A percentile compares a stretch with the other conserved stretches of the same genome.
These are phyloP conservation scores for Lasius fuliginosus DNA, from an alignment of 2,888 invertebrate genomes.

Conservation along the genomic window DNA sequence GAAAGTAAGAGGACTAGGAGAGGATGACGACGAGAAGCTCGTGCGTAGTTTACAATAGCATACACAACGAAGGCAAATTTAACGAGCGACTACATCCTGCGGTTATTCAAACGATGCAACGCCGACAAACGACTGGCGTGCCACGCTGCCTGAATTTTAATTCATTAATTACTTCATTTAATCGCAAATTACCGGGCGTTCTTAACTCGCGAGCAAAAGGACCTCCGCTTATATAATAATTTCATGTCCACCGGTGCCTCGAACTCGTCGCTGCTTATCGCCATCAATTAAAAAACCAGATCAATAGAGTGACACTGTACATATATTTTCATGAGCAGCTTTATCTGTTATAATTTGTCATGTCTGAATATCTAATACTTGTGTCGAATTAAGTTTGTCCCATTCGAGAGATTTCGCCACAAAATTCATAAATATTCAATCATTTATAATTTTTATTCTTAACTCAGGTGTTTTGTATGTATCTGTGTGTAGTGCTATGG, in stretches of 20 bases:
- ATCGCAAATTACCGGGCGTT: constrained; percentile 76
- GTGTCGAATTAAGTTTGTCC: not conserved
- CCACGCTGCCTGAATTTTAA: constrained; percentile 81
- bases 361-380: not conserved
- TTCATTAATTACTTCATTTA: constrained; percentile 81
- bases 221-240: constrained; percentile 67
- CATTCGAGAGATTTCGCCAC: not conserved
- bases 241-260: constrained; percentile 68
- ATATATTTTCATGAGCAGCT: not conserved
- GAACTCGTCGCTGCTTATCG: constrained; percentile 61
- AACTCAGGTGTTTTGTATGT: not conserved
- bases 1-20: not conserved
- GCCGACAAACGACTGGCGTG: constrained; percentile 77
- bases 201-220: constrained; percentile 71
- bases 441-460: not conserved
- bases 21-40: not conserved
- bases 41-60: constrained; percentile 16
- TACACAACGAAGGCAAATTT: constrained; percentile 67
- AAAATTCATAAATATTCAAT: not conserved
- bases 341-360: not conserved
- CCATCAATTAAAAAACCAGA: constrained; percentile 58
- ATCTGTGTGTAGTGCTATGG: not conserved
- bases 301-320: not conserved
- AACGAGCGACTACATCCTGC: constrained; percentile 76
- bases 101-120: constrained; percentile 64